Evolutionary conservation across 1,140 invertebrate genomes (phyloP).

Genomic region (Pseudomyrmex concolor): DNA sequence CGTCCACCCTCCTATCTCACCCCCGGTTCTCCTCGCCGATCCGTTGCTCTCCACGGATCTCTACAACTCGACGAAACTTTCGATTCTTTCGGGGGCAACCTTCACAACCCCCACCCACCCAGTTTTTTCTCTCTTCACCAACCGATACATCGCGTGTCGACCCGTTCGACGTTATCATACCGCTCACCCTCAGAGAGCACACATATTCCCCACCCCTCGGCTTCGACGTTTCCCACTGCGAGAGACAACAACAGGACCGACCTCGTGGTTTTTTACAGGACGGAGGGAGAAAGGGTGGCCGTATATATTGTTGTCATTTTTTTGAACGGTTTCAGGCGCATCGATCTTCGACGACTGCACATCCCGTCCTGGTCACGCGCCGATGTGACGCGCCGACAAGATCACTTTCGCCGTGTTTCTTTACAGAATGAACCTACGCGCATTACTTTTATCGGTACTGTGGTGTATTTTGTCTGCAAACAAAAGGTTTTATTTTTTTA

Average conservation of each 20-base stretch:
- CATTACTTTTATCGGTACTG: not conserved
- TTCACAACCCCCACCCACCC: constrained; percentile 64
- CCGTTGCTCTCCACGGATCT: constrained; percentile 40
- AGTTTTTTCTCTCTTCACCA: constrained; percentile 70
- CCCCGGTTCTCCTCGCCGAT: constrained; percentile 30
- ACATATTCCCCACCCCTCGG: constrained; percentile 68
- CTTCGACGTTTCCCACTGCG: constrained; percentile 63
- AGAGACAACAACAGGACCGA: constrained; percentile 71
- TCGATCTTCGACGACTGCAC: constrained; percentile 67
- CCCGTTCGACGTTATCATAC: constrained; percentile 72
- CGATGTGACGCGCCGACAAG: constrained; percentile 59
- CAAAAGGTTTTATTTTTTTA: not conserved
- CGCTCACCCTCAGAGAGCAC: constrained; percentile 72
- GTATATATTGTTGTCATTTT: constrained; percentile 67
- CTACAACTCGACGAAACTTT: constrained; percentile 66
- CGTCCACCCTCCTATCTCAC: constrained; percentile 33
- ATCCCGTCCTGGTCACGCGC: constrained; percentile 28
- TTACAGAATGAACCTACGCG: constrained; percentile 11
- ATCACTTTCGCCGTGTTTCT: constrained; percentile 69
- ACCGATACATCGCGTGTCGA: constrained; percentile 73
- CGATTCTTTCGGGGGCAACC: constrained; percentile 76
- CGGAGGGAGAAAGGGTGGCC: constrained; percentile 44
- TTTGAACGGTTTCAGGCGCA: constrained; percentile 52
- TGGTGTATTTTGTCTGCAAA: not conserved
- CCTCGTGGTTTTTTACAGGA: constrained; percentile 71